Conservation (phyloP, 2,888 invertebrate genomes). For the Hypsopygia costalis region DNA sequence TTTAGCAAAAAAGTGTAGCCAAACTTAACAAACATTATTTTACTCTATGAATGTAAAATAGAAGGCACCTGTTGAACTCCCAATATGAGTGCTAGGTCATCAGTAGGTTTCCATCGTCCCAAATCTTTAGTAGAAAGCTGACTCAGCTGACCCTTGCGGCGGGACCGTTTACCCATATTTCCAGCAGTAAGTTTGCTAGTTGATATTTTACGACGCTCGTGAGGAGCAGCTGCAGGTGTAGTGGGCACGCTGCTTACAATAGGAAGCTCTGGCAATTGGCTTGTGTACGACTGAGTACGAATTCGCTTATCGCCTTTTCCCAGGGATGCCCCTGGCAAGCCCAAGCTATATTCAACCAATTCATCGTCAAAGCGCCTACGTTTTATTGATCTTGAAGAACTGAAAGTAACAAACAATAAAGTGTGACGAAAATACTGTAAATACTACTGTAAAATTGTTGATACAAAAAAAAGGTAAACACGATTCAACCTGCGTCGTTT, state of each 20-base stretch:
- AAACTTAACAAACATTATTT: too few species aligned
- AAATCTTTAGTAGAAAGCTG: slow-evolving; percentile 89
- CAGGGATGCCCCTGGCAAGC: slow-evolving; percentile 80
- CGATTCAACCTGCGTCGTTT: slow-evolving; percentile 69
- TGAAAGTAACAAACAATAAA: slow-evolving; percentile 43
- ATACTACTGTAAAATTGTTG: too few species aligned
- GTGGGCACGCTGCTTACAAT: slow-evolving; percentile 34
- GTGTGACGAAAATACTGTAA: background rate
- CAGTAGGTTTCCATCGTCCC: slow-evolving; percentile 98
- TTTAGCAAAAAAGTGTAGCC: too few species aligned
- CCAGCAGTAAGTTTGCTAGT: slow-evolving; percentile 61
- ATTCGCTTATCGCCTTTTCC: slow-evolving; percentile 70
- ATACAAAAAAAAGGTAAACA: too few species aligned
- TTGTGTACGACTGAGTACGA: slow-evolving; percentile 73
- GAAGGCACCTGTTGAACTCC: slow-evolving; percentile 97
- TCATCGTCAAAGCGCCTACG: slow-evolving; percentile 98
- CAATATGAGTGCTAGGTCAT: slow-evolving; percentile 95
- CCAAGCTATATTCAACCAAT: slow-evolving; percentile 93
- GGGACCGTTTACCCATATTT: slow-evolving; percentile 66
- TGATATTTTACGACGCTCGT: slow-evolving; percentile 50
- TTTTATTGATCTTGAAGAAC: slow-evolving; percentile 96
- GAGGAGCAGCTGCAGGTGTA: slow-evolving; percentile 39
- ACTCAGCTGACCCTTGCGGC: slow-evolving; percentile 84
- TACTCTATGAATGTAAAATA: too few species aligned
- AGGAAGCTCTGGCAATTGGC: slow-evolving; percentile 73